phyloP scores from a whole-genome alignment of 2,113 vertebrate genomes.

The Upupa epops region DNA sequence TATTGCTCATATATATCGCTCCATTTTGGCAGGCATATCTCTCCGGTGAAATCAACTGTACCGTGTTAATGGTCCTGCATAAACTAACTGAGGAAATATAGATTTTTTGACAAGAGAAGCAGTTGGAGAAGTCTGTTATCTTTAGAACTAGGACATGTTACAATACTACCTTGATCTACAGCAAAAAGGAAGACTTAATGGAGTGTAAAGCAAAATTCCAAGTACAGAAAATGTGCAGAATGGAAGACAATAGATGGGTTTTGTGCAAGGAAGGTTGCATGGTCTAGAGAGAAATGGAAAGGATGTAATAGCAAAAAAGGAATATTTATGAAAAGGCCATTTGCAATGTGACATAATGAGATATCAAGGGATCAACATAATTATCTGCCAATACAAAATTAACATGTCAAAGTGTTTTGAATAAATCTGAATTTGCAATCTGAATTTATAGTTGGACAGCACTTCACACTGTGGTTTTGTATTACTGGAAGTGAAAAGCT shows the following conservation, averaged over 20 bases:
- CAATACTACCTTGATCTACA: neutral
- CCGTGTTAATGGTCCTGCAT: neutral
- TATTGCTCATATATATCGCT: neutral
- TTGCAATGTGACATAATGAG: neutral
- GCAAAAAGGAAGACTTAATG: neutral
- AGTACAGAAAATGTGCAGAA: neutral
- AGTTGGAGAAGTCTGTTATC: neutral
- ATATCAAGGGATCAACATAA: neutral
- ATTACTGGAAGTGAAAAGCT: neutral
- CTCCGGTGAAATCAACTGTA: neutral
- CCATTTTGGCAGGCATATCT: neutral
- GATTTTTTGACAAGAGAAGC: neutral
- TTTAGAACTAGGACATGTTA: neutral
- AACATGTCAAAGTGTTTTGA: neutral
- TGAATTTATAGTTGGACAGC: neutral
- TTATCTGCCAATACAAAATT: neutral
- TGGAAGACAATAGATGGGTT: neutral
- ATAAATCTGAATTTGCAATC: neutral
- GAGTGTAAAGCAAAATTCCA: neutral
- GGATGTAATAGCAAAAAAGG: neutral
- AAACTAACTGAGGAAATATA: neutral
- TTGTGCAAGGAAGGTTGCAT: rapidly evolving
- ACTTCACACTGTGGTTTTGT: neutral
- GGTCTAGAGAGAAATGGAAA: neutral
- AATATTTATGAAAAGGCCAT: neutral